Evolutionary conservation across 1,140 invertebrate genomes (phyloP).

Genomic region (Macrobrachium nipponense): DNA sequence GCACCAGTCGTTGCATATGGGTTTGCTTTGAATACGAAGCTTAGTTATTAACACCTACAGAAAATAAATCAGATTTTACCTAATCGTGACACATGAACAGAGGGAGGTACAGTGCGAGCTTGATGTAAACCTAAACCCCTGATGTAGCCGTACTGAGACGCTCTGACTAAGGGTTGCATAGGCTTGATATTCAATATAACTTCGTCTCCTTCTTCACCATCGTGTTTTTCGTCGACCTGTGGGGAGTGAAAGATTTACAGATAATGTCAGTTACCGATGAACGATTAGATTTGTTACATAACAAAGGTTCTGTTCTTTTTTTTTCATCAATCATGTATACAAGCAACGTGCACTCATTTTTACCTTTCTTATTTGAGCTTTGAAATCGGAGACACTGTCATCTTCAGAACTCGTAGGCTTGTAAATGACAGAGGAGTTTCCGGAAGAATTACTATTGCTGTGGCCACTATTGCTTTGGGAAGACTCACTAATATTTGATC

Average conservation of each 20-base stretch:
- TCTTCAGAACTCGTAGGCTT: slow-evolving; percentile 62
- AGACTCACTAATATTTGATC: slow-evolving; percentile 61
- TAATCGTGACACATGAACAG: slow-evolving; percentile 65
- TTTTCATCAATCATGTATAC: too few relatives aligned
- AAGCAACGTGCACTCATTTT: background rate
- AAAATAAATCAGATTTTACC: slow-evolving; percentile 12
- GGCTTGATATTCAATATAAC: slow-evolving; percentile 87
- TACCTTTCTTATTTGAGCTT: slow-evolving; percentile 54
- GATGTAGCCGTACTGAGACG: slow-evolving; percentile 76
- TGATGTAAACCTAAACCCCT: slow-evolving; percentile 66
- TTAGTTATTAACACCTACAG: background rate
- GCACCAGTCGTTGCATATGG: too few relatives aligned
- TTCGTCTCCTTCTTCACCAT: slow-evolving; percentile 80
- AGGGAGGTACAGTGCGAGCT: slow-evolving; percentile 46
- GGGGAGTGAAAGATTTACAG: background rate
- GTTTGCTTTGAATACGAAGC: too few relatives aligned
- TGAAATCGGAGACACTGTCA: slow-evolving; percentile 49
- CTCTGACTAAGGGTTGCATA: slow-evolving; percentile 86
- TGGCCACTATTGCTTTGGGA: slow-evolving; percentile 62
- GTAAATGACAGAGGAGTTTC: slow-evolving; percentile 63
- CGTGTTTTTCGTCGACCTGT: slow-evolving; percentile 68
- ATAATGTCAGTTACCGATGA: background rate
- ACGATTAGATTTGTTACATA: background rate
- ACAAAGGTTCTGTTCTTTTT: too few relatives aligned
- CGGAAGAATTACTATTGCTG: slow-evolving; percentile 64